These are phyloP conservation scores for Simalia tracyae DNA, from an alignment of 2,797 vertebrate genomes.

Conservation along the genomic window DNA sequence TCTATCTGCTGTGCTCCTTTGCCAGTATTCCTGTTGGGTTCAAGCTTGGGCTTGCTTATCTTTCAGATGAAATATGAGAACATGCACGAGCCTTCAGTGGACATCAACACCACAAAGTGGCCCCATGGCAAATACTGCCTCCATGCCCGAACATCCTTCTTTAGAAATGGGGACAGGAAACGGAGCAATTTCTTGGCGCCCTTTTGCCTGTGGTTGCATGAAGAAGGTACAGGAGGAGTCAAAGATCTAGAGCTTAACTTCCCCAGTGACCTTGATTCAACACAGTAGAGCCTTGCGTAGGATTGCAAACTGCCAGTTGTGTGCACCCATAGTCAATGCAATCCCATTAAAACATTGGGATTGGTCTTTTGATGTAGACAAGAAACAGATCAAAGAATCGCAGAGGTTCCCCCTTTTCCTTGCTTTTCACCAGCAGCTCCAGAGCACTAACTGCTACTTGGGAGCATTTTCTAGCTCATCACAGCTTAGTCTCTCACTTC, in stretches of 20 bases:
- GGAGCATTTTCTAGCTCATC: not conserved
- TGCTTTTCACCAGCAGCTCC: not conserved
- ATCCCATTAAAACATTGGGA: not conserved
- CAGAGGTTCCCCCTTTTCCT: too few relatives aligned
- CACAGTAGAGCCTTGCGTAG: not conserved
- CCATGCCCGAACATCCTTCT: constrained; percentile 63
- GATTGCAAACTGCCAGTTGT: not conserved
- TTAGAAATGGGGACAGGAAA: constrained; percentile 29
- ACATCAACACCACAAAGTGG: constrained; percentile 40
- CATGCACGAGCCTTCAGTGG: not conserved
- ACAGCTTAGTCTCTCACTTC: not conserved
- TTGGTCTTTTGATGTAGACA: not conserved
- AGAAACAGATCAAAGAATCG: not conserved
- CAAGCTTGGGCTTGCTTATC: constrained; percentile 25
- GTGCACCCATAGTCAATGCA: not conserved
- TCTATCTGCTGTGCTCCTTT: not conserved
- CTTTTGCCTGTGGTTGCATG: constrained; percentile 55
- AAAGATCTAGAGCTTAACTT: not conserved
- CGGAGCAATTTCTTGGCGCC: constrained; percentile 70
- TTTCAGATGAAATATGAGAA: constrained; percentile 46
- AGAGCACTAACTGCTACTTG: not conserved
- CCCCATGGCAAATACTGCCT: constrained; percentile 63
- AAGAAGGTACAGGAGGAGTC: constrained; percentile 44
- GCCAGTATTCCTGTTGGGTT: not conserved
- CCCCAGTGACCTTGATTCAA: not conserved